Evolutionary conservation across 2,888 invertebrate species (phyloP).

Genomic region (Himalopsyche japonica): DNA sequence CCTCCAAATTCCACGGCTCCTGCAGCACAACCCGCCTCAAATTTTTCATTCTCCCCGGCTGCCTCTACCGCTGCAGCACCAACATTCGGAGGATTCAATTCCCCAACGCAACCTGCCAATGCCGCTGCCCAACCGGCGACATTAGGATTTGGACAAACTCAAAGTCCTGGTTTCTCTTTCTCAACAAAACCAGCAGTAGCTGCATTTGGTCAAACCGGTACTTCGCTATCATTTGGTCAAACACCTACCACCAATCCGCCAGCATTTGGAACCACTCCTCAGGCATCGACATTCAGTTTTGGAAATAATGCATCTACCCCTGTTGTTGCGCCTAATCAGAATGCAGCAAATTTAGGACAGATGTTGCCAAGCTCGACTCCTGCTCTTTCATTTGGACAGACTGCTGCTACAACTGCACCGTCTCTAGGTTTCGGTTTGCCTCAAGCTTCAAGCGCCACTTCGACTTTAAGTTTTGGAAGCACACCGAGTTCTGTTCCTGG

Average conservation of each 20-base stretch:
- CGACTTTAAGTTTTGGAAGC: neutral
- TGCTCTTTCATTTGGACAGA: conserved; percentile 10
- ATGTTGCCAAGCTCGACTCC: neutral
- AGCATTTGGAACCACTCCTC: neutral
- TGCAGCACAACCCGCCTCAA: neutral
- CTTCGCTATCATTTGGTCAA: conserved; percentile 12
- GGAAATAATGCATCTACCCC: neutral
- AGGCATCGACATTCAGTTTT: neutral
- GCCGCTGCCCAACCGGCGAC: conserved; percentile 1
- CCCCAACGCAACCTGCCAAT: conserved; percentile 11
- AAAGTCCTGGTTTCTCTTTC: neutral
- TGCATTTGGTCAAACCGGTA: neutral
- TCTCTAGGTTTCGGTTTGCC: conserved; percentile 13
- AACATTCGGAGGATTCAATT: conserved; percentile 13
- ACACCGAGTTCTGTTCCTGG: neutral
- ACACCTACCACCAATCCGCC: neutral
- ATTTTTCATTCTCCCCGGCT: neutral
- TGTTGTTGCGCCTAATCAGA: neutral
- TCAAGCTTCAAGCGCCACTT: neutral
- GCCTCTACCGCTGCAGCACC: neutral
- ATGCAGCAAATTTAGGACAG: conserved; percentile 5
- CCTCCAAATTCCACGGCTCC: neutral
- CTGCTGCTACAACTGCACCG: neutral
- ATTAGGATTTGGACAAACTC: conserved; percentile 4
- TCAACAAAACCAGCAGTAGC: neutral